Evolutionary conservation across 2,113 vertebrate species (phyloP).

Genomic region (Ictalurus punctatus): DNA sequence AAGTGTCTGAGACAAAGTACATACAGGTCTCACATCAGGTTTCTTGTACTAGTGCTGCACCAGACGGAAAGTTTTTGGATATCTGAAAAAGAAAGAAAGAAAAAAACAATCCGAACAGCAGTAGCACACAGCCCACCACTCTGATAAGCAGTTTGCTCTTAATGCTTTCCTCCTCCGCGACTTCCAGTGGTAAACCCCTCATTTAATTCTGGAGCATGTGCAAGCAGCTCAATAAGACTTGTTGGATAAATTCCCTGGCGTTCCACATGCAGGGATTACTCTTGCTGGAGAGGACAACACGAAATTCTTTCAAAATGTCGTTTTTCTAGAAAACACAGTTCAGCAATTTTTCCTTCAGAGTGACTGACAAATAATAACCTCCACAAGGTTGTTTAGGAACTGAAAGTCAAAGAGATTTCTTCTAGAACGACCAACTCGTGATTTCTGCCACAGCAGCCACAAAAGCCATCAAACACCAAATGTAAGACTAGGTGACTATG

Average conservation of each 20-base stretch:
- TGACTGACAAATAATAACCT: not conserved
- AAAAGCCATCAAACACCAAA: not conserved
- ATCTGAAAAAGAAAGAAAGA: not conserved
- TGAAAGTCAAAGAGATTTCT: not conserved
- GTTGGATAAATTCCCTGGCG: not conserved
- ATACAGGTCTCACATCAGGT: not conserved
- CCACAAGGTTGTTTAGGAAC: not conserved
- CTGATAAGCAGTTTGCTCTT: slow-evolving; percentile 27
- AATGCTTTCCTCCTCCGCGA: not conserved
- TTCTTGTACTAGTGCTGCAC: not conserved
- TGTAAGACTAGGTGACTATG: not conserved
- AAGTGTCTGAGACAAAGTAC: not conserved
- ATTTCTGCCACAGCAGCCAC: not conserved
- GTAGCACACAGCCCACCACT: slow-evolving; percentile 5
- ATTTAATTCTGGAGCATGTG: slow-evolving; percentile 15
- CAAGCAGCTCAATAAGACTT: not conserved
- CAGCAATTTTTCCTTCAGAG: not conserved
- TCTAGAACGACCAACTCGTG: not conserved
- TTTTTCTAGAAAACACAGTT: not conserved
- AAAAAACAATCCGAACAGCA: not conserved
- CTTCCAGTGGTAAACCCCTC: slow-evolving; percentile 12
- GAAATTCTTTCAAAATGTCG: not conserved
- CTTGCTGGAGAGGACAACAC: not conserved
- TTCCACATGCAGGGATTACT: slow-evolving; percentile 17
- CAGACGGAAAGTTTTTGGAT: slow-evolving; percentile 27